Evolutionary conservation across 2,113 vertebrate species (phyloP), one percentile per base, ranked within the genome.

Genomic region (Nansenia antarctica): DNA sequence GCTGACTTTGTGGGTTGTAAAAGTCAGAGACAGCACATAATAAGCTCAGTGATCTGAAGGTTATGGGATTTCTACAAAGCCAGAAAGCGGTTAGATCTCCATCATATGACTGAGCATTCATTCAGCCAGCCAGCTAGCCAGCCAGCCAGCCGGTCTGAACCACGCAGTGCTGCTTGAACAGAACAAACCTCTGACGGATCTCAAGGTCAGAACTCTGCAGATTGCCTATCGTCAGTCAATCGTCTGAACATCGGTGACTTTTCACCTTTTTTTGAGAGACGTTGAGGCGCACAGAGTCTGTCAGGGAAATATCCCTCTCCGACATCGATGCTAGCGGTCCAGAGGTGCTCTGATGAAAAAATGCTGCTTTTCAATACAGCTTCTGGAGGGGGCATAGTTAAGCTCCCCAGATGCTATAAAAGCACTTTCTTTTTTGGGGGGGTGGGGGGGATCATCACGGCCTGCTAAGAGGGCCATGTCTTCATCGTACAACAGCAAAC

Each of bases 41-140:
- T 67, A 32, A 67, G 65, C 54, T 27, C 27, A 29, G 65, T 57
- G 52, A 58, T 55, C 7, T 39, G 49, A 39, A 42, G 53, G 31
- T 53, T 5, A 67, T 67, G 34, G 27, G 20, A 42, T 39, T 39
- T 39, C 53, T 12, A 29, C 31, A 67, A 39, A 57, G 52, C 31
- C 22, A 39, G 47, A 35, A 22, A 66, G 15, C 5, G 32, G 34
- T 53, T 54, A 35, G 9, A 34, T 67, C 52, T 67, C 4, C 3
- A 47, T 11, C 31, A 30, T 30, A 27, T 9, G 37, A 45, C 6
- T 29, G 27, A 29, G 27, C 24, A 47, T 64, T 30, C 24, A 47
- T 64, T 30, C 35, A 49, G 37, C 35, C n/a, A n/a, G n/a, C n/a
- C n/a, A n/a, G n/a, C n/a, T n/a, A n/a, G n/a, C n/a, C n/a, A n/a